Evolutionary conservation across 1,140 invertebrate species (phyloP).

Genomic region (Drosophila ogumai): DNA sequence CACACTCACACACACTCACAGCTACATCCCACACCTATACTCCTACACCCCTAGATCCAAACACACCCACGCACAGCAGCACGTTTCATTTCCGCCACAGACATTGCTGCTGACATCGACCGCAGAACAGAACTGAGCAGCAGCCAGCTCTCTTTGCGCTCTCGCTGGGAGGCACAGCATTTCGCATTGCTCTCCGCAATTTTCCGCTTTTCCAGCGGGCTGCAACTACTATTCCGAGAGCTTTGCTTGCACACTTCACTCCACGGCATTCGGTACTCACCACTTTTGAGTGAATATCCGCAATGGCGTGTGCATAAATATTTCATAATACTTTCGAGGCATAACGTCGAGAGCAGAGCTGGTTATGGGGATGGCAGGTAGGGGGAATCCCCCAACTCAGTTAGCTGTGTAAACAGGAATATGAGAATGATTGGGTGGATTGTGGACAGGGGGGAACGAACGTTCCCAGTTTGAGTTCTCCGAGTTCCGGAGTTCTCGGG

Average conservation of each 20-base stretch:
- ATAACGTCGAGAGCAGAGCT: background rate
- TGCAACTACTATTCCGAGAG: conserved; percentile 44
- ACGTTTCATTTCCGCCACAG: conserved; percentile 78
- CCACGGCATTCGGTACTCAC: conserved; percentile 27
- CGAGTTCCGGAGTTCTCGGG: background rate
- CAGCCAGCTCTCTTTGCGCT: conserved; percentile 20
- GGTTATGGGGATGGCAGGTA: background rate
- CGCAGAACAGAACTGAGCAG: conserved; percentile 39
- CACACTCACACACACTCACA: conserved; percentile 13
- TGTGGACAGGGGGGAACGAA: background rate
- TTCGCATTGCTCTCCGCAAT: conserved; percentile 35
- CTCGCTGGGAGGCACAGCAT: conserved; percentile 46
- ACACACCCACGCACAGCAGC: conserved; percentile 40
- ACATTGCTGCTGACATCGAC: conserved; percentile 57
- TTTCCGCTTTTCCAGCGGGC: conserved; percentile 17
- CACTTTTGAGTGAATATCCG: conserved; percentile 62
- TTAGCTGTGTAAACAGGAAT: conserved; percentile 37
- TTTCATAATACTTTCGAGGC: conserved; percentile 67
- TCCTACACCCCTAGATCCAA: conserved; percentile 7
- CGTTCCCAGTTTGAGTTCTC: conserved; percentile 4
- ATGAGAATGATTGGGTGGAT: conserved; percentile 33
- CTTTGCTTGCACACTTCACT: conserved; percentile 42
- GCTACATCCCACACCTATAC: conserved; percentile 18
- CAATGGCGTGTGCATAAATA: conserved; percentile 79
- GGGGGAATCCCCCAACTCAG: conserved; percentile 23